Percentiles rank a stretch among this genome's conserved stretches.
Evolutionary conservation across 2,113 vertebrate genomes (phyloP).

Genomic region (Mormyrus lacerda): DNA sequence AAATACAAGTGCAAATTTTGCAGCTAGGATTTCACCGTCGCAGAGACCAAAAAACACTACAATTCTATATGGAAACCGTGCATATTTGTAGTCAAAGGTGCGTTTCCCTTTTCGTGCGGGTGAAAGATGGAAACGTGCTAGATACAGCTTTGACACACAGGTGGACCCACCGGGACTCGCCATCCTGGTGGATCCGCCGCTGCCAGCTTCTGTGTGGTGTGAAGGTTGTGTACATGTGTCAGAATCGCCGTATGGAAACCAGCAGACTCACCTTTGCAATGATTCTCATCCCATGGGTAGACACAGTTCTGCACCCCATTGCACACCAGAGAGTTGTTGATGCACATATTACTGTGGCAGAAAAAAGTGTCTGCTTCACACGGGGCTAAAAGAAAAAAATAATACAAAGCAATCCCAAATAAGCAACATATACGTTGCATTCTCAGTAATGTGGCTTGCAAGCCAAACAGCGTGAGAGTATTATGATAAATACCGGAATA

Average conservation of each 20-base stretch:
- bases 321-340: constrained; percentile 92
- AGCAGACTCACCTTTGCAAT: constrained; percentile 79
- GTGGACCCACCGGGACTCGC: background rate
- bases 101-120: background rate
- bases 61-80: background rate
- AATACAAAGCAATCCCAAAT: background rate
- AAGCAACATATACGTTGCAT: background rate
- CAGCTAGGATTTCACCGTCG: constrained; percentile 13
- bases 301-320: constrained; percentile 97
- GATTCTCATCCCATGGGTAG: constrained; percentile 97
- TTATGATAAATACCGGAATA: background rate
- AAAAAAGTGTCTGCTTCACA: constrained; percentile 84
- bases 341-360: constrained; percentile 99
- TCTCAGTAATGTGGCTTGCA: background rate
- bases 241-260: background rate
- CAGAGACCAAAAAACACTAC: background rate
- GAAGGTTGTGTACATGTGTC: background rate
- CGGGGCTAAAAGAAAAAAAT: constrained; percentile 66
- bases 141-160: background rate
- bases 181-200: background rate
- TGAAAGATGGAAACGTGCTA: background rate
- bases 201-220: background rate
- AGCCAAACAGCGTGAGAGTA: background rate
- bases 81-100: background rate
- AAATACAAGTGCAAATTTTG: constrained; percentile 18